These are phyloP conservation scores for Pocillopora verrucosa DNA, from an alignment of 64 coral and sea anemone species.

Conservation along the genomic window DNA sequence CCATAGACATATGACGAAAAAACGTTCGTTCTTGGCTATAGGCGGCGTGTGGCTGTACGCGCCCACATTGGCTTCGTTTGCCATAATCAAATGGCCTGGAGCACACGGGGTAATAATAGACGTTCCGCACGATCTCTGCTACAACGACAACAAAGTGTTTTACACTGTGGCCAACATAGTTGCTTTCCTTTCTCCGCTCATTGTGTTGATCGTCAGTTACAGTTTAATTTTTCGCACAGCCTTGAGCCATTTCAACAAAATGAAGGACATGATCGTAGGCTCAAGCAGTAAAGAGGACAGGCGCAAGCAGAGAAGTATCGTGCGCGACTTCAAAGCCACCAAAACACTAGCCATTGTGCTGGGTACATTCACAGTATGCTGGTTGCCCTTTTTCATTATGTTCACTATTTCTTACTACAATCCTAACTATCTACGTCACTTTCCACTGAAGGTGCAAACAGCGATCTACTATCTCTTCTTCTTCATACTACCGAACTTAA, in stretches of 20 bases:
- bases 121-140: background rate
- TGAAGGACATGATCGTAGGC: constrained; percentile 42
- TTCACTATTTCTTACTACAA: constrained; percentile 69
- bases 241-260: constrained; percentile 90
- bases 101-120: background rate
- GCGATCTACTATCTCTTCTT: constrained; percentile 18
- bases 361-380: constrained; percentile 76
- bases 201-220: constrained; percentile 68
- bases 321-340: constrained; percentile 84
- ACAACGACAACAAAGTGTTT: constrained; percentile 64
- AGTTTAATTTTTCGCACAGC: constrained; percentile 62
- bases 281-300: constrained; percentile 70
- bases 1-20: constrained; percentile 72
- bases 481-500: constrained; percentile 73
- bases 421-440: background rate
- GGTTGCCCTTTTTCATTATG: constrained; percentile 83
- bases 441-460: constrained; percentile 1
- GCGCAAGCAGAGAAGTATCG: constrained; percentile 41
- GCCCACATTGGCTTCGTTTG: constrained; percentile 45
- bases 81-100: constrained; percentile 60
- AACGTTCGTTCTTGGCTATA: constrained; percentile 63
- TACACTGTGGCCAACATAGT: constrained; percentile 80
- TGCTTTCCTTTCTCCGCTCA: constrained; percentile 61
- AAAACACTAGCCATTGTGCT: constrained; percentile 83
- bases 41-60: constrained; percentile 73